Evolutionary conservation across 2,797 vertebrate genomes (phyloP), one percentile per base, ranked within the genome.

Genomic region (Eulemur rubriventer): DNA sequence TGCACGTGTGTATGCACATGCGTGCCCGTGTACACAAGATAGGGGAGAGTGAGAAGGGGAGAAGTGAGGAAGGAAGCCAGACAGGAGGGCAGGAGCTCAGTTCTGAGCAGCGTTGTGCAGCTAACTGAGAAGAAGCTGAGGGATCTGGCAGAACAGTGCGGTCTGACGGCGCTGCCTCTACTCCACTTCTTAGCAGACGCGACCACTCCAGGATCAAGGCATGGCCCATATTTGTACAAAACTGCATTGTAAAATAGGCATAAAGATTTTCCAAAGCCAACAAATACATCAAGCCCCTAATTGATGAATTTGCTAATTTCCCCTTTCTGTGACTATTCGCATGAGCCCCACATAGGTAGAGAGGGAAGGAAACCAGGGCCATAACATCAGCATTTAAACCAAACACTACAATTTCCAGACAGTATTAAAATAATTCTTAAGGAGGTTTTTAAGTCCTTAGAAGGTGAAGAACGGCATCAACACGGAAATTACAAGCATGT

Each of bases 161-260:
- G 10, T 1, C 20, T 14, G 3, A 30, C 9, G 3, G 11, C 2
- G 0, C 4, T 24, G 8, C 8, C 1, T 81, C 33, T 20, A 20
- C 5, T 13, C 4, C 43, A 7, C 22, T 11, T 20, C 50, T 30
- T 17, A 24, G 33, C 9, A 26, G 24, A 38, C 2, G 12, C 3
- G 8, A 22, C 10, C 43, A 7, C 7, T 8, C 11, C 7, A 70
- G 8, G 35, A 41, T 6, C 33, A 28, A 52, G 26, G 18, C 38
- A 41, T 14, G 9, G 12, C 26, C 70, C 24, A 0, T 17, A 3
- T 6, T 22, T 33, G 20, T 0, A 50, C 4, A 61, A 24, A 52
- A 63, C 0, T 33, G 18, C 0, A 1, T 1, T 13, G 38, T 1
- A 17, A 22, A 1, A 4, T 6, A 48, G 4, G 4, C 26, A 6